phyloP scores from a whole-genome alignment of 2,888 invertebrate genomes.

The Mesochorus sp. region DNA sequence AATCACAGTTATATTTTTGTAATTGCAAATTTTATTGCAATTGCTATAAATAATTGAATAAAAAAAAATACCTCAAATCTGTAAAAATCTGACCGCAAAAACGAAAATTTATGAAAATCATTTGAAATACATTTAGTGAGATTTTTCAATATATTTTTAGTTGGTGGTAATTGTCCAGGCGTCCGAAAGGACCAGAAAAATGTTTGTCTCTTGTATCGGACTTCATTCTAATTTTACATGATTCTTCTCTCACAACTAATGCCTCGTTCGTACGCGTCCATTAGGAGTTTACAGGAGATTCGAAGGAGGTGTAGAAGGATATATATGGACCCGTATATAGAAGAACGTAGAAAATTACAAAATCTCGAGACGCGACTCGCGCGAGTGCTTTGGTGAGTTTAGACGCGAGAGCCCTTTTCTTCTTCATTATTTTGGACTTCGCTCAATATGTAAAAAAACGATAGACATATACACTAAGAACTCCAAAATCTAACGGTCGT shows the following conservation, averaged over 20 bases:
- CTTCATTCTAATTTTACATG: not conserved
- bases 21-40: too few species aligned
- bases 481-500: conserved; percentile 45
- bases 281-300: conserved; percentile 17
- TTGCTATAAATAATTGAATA: too few species aligned
- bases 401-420: conserved; percentile 12
- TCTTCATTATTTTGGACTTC: conserved; percentile 16
- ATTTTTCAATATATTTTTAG: too few species aligned
- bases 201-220: not conserved
- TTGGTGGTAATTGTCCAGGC: too few species aligned
- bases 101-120: too few species aligned
- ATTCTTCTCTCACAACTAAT: conserved; percentile 1
- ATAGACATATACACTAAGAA: conserved; percentile 28
- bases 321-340: not conserved
- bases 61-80: too few species aligned
- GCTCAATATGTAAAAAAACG: conserved; percentile 30
- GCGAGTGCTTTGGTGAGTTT: conserved; percentile 36
- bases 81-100: too few species aligned
- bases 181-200: not conserved
- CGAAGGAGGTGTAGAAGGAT: not conserved
- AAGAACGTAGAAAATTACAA: conserved; percentile 32
- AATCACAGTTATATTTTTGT: too few species aligned
- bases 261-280: conserved; percentile 33
- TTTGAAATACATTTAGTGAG: too few species aligned
- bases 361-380: conserved; percentile 11